Conservation (phyloP, 2,113 vertebrate genomes). For the Manacus vitellinus region DNA sequence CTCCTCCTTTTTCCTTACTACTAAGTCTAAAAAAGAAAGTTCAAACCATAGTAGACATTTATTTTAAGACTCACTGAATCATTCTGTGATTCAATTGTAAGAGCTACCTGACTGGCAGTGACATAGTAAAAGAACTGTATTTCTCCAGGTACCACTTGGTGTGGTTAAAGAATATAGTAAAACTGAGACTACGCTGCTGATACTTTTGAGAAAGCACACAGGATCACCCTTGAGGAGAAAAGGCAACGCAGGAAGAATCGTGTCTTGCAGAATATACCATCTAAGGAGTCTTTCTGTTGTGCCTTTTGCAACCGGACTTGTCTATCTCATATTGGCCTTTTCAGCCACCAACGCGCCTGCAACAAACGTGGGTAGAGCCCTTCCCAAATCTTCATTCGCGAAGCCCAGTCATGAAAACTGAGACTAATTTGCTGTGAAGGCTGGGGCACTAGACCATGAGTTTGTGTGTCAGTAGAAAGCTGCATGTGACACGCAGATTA, state of each 20-base stretch:
- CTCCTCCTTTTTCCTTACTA: background rate
- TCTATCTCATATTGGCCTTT: no score
- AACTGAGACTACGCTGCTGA: background rate
- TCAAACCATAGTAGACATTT: background rate
- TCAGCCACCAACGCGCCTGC: no score
- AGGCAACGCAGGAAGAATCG: no score
- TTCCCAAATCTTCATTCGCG: no score
- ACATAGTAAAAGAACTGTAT: background rate
- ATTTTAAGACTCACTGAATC: background rate
- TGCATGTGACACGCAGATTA: background rate
- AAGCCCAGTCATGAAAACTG: background rate
- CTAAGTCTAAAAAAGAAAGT: background rate
- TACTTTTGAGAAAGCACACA: no score
- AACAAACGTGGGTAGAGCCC: no score
- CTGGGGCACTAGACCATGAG: conserved; percentile 3
- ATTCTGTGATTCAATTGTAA: background rate
- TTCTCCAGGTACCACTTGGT: background rate
- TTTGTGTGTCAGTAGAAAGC: conserved; percentile 16
- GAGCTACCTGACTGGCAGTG: background rate
- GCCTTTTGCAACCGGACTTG: no score
- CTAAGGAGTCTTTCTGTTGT: no score
- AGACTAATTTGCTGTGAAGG: conserved; percentile 30
- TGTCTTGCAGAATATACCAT: no score
- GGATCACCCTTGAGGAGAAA: no score
- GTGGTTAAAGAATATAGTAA: background rate